Base-by-base conservation (phyloP, 2,797 vertebrate species). In the Gymnoscopelus microlampas region DNA sequence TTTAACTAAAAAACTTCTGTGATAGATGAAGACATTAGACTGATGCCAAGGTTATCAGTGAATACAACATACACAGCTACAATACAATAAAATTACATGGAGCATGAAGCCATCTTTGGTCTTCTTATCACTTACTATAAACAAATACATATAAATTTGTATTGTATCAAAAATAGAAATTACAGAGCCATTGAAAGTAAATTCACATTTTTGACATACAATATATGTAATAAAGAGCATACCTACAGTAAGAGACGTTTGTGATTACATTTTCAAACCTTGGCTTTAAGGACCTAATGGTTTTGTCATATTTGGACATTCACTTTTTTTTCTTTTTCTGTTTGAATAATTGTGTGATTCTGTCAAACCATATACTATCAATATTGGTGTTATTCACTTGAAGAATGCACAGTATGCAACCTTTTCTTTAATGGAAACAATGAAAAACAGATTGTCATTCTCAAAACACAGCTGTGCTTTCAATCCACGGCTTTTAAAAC, bases 121-220 rank as follows among this genome's bases (percentile, higher is more conserved):
- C 91, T 92, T 92, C 86, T 88, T 74, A 88, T 89, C 81, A 90
- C 63, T 55, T 66, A 72, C 89, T 91, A 91, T 88, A 89, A 91
- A 91, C 89, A 91, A 89, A 91, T 91, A 88, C 89, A 87, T 88
- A 92, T 57, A 91, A 93, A 90, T 91, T 90, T 89, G 88, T 90
- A 88, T 92, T 90, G 91, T 93, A 93, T 93, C 92, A 93, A 93
- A 93, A 93, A 92, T 93, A 93, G 92, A 92, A 92, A 91, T 93
- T 88, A 91, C 91, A 88, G 83, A 88, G 88, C 84, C 90, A 87
- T 91, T 88, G 88, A 93, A 91, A 92, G 91, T 86, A 93, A 93
- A 88, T 91, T 93, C 91, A 93, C 91, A 93, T 91, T 91, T 90
- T 87, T 90, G 88, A 92, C 90, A 87, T 82, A 90, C 84, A 86